Evolutionary conservation across 2,888 invertebrate genomes (phyloP).

Genomic region (Ophioninae sp.): DNA sequence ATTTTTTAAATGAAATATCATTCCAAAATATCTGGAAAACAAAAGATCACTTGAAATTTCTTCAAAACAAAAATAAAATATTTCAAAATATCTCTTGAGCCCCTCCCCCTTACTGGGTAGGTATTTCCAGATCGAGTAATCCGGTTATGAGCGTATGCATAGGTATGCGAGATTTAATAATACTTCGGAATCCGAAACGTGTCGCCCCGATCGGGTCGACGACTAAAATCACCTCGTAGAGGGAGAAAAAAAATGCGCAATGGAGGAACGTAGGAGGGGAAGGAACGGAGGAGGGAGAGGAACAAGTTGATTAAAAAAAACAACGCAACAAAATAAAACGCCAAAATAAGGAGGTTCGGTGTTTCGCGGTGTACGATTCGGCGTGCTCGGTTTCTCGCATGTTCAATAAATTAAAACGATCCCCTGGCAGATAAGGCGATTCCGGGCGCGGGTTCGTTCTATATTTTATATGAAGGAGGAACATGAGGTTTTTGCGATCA

Average conservation of each 20-base stretch:
- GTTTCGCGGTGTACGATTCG: slow-evolving; percentile 36
- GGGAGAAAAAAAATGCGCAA: slow-evolving; percentile 6
- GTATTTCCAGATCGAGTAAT: slow-evolving; percentile 31
- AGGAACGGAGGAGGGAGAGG: not conserved
- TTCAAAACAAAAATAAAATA: too few relatives aligned
- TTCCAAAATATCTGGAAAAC: too few relatives aligned
- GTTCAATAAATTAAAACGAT: slow-evolving; percentile 61
- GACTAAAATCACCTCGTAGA: slow-evolving; percentile 35
- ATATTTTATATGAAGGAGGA: slow-evolving; percentile 38
- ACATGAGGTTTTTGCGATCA: not conserved
- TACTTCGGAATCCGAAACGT: slow-evolving; percentile 44
- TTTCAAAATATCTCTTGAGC: too few relatives aligned
- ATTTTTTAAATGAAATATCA: too few relatives aligned
- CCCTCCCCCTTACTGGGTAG: not conserved
- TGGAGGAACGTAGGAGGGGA: not conserved
- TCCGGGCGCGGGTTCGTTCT: slow-evolving; percentile 43
- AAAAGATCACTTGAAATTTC: too few relatives aligned
- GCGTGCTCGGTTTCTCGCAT: slow-evolving; percentile 51
- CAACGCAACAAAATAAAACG: slow-evolving; percentile 31
- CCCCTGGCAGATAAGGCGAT: slow-evolving; percentile 57
- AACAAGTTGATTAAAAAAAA: slow-evolving; percentile 23
- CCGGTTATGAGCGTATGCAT: slow-evolving; percentile 30
- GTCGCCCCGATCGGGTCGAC: slow-evolving; percentile 31
- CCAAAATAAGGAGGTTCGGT: slow-evolving; percentile 42
- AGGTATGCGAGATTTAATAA: slow-evolving; percentile 50